Evolutionary conservation across 2,888 invertebrate species (phyloP).

Genomic region (Meteorus cinctellus): DNA sequence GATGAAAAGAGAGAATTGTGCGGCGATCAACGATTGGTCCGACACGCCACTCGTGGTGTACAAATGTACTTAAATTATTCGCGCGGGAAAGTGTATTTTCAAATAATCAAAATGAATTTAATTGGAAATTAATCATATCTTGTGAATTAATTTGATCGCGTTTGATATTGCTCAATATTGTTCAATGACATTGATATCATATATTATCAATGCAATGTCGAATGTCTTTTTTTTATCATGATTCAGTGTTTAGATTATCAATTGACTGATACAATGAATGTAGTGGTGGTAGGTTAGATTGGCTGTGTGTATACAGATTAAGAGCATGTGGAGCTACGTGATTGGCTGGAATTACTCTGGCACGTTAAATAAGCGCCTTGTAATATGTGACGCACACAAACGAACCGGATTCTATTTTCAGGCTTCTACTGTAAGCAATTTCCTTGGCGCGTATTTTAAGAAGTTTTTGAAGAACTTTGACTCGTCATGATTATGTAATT

Average conservation of each 20-base stretch:
- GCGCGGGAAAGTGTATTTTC: constrained; percentile 8
- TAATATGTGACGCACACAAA: constrained; percentile 61
- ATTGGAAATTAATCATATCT: no score
- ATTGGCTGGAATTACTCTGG: constrained; percentile 70
- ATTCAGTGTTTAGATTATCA: background rate
- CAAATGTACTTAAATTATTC: background rate
- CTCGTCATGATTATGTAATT: constrained; percentile 61
- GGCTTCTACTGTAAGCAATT: constrained; percentile 69
- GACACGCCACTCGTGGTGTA: background rate
- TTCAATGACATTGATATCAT: background rate
- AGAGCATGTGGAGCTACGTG: constrained; percentile 74
- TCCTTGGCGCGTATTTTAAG: constrained; percentile 74
- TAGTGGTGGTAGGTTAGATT: background rate
- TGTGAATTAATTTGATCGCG: no score
- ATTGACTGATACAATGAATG: background rate
- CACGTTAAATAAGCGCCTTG: constrained; percentile 21
- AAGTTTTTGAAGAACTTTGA: constrained; percentile 65
- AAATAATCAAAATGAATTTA: no score
- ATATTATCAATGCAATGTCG: background rate
- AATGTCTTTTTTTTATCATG: background rate
- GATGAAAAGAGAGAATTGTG: constrained; percentile 27
- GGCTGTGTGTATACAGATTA: constrained; percentile 23
- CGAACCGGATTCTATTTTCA: constrained; percentile 65
- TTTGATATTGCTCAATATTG: background rate
- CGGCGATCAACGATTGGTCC: constrained; percentile 36